Base-by-base conservation (phyloP, 2,113 vertebrate species). In the Protobothrops flavoviridis region DNA sequence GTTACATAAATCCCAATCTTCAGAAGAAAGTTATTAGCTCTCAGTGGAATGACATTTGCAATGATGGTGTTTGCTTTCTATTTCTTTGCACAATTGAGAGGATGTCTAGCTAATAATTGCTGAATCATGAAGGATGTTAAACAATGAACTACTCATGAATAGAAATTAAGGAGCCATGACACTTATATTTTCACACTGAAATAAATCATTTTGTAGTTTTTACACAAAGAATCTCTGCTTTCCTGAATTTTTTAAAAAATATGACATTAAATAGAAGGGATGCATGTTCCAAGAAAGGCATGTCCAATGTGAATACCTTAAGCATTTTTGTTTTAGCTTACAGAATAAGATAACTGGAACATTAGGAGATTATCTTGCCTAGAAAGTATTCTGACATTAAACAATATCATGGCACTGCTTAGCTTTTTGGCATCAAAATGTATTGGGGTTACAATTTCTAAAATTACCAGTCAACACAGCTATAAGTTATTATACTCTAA, bases 111-210 rank as follows among this genome's bases (percentile, higher is more conserved):
- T 89, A 50, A 89, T 89, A 61, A 92, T 89, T 24, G 74, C 61
- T 29, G 50, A 89, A 64, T 81, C 23, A 26, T 45, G 87, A 87
- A 53, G 92, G 56, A 48, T 89, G 89, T 57, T 92, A 87, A 89
- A 89, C 61, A 92, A 92, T 50, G 55, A 89, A 81, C 92, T 81
- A 89, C 52, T 92, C 92, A 92, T 92, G 92, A 92, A 92, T 92
- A 92, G 87, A 92, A 89, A 92, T 92, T 88, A 50, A 88, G 87
- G 33, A 15, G 3, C 15, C 15, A 81, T 29, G 87, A 74, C 39
- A 89, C 61, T 81, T 64, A 81, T 89, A 57, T 33, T 81, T 92
- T 89, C 33, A 56, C 39, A 92, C 56, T 26, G 43, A 87, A 61
- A 87, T 92, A 87, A 87, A 8, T 57, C 52, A 92, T 50, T 74